Conservation (phyloP, 2,113 vertebrate genomes). For the Poeciliopsis prolifica region DNA sequence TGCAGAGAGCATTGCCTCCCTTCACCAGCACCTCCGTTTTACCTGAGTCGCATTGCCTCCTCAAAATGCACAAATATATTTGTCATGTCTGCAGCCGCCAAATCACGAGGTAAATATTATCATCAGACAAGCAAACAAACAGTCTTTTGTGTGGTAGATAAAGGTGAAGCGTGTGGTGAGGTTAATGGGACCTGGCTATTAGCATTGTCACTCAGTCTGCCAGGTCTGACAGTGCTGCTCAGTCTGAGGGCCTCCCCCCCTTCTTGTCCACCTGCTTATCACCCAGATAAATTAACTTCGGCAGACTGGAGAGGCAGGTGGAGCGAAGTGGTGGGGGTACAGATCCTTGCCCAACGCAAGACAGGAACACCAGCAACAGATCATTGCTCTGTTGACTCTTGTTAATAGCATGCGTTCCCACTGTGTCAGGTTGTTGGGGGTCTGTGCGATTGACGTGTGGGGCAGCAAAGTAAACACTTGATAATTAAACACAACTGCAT, state of each 20-base stretch:
- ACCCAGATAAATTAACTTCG: constrained; percentile 80
- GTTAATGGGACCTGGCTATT: constrained; percentile 86
- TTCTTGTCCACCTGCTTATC: constrained; percentile 90
- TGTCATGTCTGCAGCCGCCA: constrained; percentile 74
- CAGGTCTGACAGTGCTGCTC: constrained; percentile 83
- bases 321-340: constrained; percentile 52
- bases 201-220: constrained; percentile 90
- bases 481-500: constrained; percentile 75
- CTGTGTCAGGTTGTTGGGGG: constrained; percentile 72
- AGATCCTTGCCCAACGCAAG: constrained; percentile 70
- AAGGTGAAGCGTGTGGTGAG: constrained; percentile 77
- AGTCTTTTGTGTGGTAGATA: constrained; percentile 80
- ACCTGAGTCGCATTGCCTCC: constrained; percentile 56
- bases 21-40: constrained; percentile 15
- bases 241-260: constrained; percentile 79
- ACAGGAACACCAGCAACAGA: constrained; percentile 79
- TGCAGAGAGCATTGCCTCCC: constrained; percentile 43
- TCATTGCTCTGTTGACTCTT: constrained; percentile 69
- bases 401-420: constrained; percentile 72
- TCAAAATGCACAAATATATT: constrained; percentile 77
- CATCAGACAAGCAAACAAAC: constrained; percentile 82
- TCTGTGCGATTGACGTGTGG: constrained; percentile 68
- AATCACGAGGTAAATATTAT: constrained; percentile 81
- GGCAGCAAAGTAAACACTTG: constrained; percentile 72
- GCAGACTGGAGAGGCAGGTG: constrained; percentile 77